Evolutionary conservation across 2,113 vertebrate species (phyloP), one percentile per base, ranked within the genome.

Genomic region (Dipodomys stephensi): DNA sequence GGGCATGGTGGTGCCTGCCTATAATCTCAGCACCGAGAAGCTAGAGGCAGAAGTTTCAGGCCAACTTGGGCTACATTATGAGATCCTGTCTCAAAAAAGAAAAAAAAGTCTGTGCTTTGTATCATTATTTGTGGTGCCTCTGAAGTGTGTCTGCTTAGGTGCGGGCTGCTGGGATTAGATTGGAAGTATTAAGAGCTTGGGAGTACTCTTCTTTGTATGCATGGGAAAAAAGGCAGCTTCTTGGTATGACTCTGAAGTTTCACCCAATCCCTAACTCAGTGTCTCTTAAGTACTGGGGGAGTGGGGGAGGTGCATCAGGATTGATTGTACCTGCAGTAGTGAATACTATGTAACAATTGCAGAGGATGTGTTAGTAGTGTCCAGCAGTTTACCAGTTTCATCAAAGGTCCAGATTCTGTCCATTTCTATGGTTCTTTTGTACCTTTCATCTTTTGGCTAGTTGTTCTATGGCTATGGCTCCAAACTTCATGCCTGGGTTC

Each of bases 91-190:
- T 16, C 39, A 46, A 46, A 46, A 25, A 44, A 35, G 16, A 2
- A 28, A n/a, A 15, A 68, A 16, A 68, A 77, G 80, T 80, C 6
- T 86, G 28, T 18, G 44, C 79, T 94, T 96, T 72, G 57, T 69
- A 53, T 79, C 15, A n/a, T 2, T 22, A 0, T 19, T 44, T 35
- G 25, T 72, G 39, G 23, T 78, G 35, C 73, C 57, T 80, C 39
- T 30, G 28, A 83, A 90, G 39, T 94, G 53, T 91, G 65, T 95
- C 79, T 93, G 72, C 83, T 94, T 94, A 49, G 87, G 80, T 79
- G 88, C 64, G 83, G 25, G 32, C 72, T 81, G 28, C 67, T 73
- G 57, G 80, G 28, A 72, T 76, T 23, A 30, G 46, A 84, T 82
- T 73, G 30, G 90, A 83, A 18, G 25, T 64, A 32, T 88, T 72